Conservation (phyloP, 2,797 vertebrate species). For the Hemibagrus guttatus region DNA sequence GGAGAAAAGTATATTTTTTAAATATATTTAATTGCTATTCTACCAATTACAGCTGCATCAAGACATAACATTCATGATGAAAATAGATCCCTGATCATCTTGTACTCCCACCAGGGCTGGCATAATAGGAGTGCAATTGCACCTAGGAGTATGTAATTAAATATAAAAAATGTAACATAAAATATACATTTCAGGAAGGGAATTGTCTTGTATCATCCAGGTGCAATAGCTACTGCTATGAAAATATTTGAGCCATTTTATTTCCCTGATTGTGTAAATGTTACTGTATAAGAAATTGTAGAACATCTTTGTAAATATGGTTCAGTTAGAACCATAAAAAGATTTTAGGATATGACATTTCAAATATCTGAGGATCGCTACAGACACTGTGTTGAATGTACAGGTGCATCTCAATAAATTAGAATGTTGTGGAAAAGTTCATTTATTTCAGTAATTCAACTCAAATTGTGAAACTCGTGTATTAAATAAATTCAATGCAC, state of each 20-base stretch:
- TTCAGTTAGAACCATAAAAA: too few relatives aligned
- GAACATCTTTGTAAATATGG: too few relatives aligned
- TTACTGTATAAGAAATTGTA: background rate
- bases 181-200: background rate
- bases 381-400: too few relatives aligned
- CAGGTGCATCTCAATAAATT: too few relatives aligned
- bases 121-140: background rate
- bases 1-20: too few relatives aligned
- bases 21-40: background rate
- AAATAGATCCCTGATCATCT: background rate
- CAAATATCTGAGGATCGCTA: too few relatives aligned
- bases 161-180: background rate
- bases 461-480: too few relatives aligned
- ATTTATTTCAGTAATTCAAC: too few relatives aligned
- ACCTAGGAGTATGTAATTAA: background rate
- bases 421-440: too few relatives aligned
- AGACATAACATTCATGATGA: conserved; percentile 24
- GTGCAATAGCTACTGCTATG: too few relatives aligned
- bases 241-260: background rate
- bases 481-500: too few relatives aligned
- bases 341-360: too few relatives aligned
- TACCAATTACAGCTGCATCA: background rate
- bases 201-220: background rate
- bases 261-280: background rate
- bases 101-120: background rate